Evolutionary conservation across 1,140 invertebrate genomes (phyloP).

Genomic region (Acyrthosiphon pisum): DNA sequence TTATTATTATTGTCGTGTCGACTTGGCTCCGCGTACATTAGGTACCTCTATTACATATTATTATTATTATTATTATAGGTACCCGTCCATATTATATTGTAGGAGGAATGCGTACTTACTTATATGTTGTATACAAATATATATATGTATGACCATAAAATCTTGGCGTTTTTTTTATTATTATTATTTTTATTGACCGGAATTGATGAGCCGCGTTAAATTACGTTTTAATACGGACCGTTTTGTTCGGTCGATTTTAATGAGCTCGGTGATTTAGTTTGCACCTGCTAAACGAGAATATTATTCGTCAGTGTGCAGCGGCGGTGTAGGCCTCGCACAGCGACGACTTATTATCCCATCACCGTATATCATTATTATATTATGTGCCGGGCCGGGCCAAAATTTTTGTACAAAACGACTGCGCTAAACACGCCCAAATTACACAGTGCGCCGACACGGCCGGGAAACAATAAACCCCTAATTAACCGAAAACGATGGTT

Average conservation of each 20-base stretch:
- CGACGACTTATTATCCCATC: slow-evolving; percentile 39
- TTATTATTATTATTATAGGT: not conserved
- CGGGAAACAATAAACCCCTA: slow-evolving; percentile 28
- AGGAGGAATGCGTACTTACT: not conserved
- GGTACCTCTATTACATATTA: not conserved
- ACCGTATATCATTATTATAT: not conserved
- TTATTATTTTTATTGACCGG: slow-evolving; percentile 49
- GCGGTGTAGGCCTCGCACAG: not conserved
- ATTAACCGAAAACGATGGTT: slow-evolving; percentile 42
- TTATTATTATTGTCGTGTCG: slow-evolving; percentile 29
- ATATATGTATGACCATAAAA: not conserved
- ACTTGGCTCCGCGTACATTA: not conserved
- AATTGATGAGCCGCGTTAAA: slow-evolving; percentile 53
- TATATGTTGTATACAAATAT: not conserved
- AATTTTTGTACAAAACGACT: slow-evolving; percentile 24
- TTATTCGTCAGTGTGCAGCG: not conserved
- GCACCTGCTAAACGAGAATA: slow-evolving; percentile 33
- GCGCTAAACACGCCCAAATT: slow-evolving; percentile 53
- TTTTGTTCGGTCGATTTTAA: slow-evolving; percentile 32
- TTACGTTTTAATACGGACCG: slow-evolving; percentile 32
- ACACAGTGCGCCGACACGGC: not conserved
- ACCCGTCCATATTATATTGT: not conserved
- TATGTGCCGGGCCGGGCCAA: not conserved
- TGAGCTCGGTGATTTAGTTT: slow-evolving; percentile 32
- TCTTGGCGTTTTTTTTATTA: not conserved